phyloP scores from a whole-genome alignment of 2,113 vertebrate species.

The Ahaetulla prasina region DNA sequence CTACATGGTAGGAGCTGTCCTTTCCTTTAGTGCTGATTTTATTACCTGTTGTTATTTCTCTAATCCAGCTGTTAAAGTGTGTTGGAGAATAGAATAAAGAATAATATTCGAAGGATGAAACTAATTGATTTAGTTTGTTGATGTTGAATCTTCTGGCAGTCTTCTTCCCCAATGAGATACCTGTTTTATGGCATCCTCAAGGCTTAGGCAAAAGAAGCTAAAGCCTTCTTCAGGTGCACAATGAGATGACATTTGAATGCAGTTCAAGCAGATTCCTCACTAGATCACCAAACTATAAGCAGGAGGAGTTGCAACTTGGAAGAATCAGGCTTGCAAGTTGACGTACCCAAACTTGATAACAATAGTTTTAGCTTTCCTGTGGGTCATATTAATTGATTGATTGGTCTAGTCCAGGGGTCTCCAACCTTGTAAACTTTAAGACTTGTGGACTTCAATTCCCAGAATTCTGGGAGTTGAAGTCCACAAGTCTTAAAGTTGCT shows the following conservation, averaged over 20 bases:
- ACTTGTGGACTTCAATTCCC: no score
- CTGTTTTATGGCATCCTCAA: background rate
- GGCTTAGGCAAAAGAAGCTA: background rate
- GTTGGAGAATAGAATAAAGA: background rate
- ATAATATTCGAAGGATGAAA: background rate
- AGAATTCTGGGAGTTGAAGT: no score
- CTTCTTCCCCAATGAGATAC: background rate
- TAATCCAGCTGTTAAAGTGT: background rate
- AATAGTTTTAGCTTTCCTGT: background rate
- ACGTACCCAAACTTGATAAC: background rate
- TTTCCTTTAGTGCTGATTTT: background rate
- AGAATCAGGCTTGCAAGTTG: background rate
- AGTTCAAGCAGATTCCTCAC: background rate
- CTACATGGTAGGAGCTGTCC: background rate
- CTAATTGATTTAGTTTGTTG: background rate
- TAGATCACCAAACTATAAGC: background rate
- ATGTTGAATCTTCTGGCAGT: background rate
- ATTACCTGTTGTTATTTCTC: background rate
- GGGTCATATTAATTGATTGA: no score
- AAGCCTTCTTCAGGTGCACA: background rate
- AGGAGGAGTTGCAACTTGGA: background rate
- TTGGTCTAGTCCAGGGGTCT: no score
- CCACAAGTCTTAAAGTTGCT: no score
- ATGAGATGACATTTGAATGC: background rate
- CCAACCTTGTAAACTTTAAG: no score